Evolutionary conservation across 2,888 invertebrate genomes (phyloP).

Genomic region (Ochropacha duplaris): DNA sequence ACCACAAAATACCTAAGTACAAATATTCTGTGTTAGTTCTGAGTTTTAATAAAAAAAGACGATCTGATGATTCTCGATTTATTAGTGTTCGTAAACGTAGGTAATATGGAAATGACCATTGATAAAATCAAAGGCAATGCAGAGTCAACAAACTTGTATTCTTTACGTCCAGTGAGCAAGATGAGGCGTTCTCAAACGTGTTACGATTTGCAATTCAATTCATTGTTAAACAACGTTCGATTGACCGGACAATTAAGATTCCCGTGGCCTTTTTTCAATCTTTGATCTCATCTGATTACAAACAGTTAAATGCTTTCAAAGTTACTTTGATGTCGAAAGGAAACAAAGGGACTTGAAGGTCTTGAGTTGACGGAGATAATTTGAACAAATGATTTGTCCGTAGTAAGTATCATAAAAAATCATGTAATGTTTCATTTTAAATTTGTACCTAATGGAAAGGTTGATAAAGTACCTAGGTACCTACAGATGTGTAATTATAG

Average conservation of each 20-base stretch:
- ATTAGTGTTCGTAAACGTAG: not conserved
- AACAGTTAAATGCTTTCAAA: conserved; percentile 20
- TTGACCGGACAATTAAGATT: conserved; percentile 26
- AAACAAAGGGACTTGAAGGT: conserved; percentile 32
- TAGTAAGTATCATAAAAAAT: too few species aligned
- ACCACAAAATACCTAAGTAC: not conserved
- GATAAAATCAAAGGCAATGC: not conserved
- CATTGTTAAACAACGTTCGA: conserved; percentile 12
- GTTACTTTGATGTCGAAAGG: conserved; percentile 25
- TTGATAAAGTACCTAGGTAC: too few species aligned
- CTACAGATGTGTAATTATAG: not conserved
- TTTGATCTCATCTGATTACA: conserved; percentile 38
- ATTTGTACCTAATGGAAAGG: not conserved
- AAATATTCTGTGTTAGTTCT: too few species aligned
- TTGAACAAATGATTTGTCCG: conserved; percentile 6
- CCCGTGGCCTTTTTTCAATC: conserved; percentile 32
- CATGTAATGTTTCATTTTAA: not conserved
- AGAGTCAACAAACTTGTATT: not conserved
- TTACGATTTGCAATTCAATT: not conserved
- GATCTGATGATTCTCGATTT: not conserved
- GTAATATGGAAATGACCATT: not conserved
- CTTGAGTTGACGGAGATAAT: conserved; percentile 21
- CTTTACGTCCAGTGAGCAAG: not conserved
- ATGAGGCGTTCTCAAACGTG: not conserved
- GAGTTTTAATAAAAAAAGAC: not conserved